A percentile compares a stretch with the other conserved stretches of the same genome.
phyloP scores from a whole-genome alignment of 2,888 invertebrate species.

The Drosophila formosana region DNA sequence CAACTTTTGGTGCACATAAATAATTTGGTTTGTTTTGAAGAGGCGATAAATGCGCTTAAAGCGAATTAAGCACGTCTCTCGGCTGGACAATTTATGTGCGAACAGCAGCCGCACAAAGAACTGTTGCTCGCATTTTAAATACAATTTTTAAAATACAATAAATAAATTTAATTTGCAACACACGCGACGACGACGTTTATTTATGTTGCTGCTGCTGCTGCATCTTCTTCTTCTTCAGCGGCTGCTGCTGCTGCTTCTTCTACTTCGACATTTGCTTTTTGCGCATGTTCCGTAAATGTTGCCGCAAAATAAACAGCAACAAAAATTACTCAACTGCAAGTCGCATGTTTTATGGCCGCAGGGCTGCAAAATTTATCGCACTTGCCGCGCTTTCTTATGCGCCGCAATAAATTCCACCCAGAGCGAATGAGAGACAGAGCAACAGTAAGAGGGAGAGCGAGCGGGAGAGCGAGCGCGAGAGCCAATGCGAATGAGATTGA shows the following conservation, averaged over 20 bases:
- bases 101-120: conserved; percentile 33
- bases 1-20: conserved; percentile 63
- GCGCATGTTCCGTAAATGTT: conserved; percentile 73
- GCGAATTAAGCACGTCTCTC: conserved; percentile 69
- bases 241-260: conserved; percentile 20
- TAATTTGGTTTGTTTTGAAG: conserved; percentile 54
- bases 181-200: conserved; percentile 66
- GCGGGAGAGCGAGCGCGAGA: conserved; percentile 10
- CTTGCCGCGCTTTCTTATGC: conserved; percentile 68
- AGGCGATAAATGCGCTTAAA: conserved; percentile 60
- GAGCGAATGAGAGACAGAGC: conserved; percentile 12
- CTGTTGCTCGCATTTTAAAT: conserved; percentile 50
- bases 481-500: conserved; percentile 4
- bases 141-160: conserved; percentile 59
- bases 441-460: conserved; percentile 4
- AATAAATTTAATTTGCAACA: conserved; percentile 70
- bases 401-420: conserved; percentile 54
- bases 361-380: conserved; percentile 81
- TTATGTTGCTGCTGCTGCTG: conserved; percentile 22
- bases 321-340: conserved; percentile 74
- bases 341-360: conserved; percentile 79
- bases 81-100: conserved; percentile 66
- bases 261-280: conserved; percentile 44
- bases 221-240: conserved; percentile 26
- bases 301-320: conserved; percentile 57